A percentile compares a stretch with the other conserved stretches of the same genome.
Evolutionary conservation across 2,888 invertebrate genomes (phyloP).

Genomic region (Villa cingulata): DNA sequence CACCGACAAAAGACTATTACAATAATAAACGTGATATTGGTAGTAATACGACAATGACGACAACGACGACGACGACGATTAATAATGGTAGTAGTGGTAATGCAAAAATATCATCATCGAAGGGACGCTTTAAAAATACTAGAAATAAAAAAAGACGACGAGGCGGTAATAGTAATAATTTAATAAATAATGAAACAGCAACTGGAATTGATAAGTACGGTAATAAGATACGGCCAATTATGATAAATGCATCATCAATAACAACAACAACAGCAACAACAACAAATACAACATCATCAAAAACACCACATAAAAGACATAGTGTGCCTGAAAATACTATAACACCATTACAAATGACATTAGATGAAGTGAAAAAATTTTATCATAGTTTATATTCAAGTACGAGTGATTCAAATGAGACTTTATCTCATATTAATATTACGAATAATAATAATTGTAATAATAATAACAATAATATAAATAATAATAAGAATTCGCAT

Average conservation of each 20-base stretch:
- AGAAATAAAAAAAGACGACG: constrained; percentile 29
- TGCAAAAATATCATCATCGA: background rate
- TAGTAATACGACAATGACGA: too few relatives aligned
- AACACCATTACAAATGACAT: constrained; percentile 71
- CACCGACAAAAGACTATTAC: constrained; percentile 8
- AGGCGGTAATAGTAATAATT: constrained; percentile 30
- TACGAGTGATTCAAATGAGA: constrained; percentile 51
- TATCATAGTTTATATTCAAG: constrained; percentile 69
- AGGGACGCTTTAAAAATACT: constrained; percentile 23
- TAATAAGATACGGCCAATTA: constrained; percentile 1
- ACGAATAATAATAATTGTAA: background rate
- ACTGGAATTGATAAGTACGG: constrained; percentile 15
- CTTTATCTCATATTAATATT: background rate
- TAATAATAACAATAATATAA: background rate
- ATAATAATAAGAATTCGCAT: background rate
- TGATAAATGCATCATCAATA: background rate
- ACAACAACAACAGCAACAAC: too few relatives aligned
- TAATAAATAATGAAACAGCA: constrained; percentile 29
- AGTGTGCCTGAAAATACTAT: constrained; percentile 52
- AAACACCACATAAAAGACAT: constrained; percentile 44
- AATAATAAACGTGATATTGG: background rate
- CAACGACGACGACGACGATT: too few relatives aligned
- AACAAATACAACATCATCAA: background rate
- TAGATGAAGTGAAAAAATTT: constrained; percentile 72
- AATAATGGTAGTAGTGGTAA: background rate